phyloP scores from a whole-genome alignment of 2,888 invertebrate species.

The Dicyrtoma fusca region DNA sequence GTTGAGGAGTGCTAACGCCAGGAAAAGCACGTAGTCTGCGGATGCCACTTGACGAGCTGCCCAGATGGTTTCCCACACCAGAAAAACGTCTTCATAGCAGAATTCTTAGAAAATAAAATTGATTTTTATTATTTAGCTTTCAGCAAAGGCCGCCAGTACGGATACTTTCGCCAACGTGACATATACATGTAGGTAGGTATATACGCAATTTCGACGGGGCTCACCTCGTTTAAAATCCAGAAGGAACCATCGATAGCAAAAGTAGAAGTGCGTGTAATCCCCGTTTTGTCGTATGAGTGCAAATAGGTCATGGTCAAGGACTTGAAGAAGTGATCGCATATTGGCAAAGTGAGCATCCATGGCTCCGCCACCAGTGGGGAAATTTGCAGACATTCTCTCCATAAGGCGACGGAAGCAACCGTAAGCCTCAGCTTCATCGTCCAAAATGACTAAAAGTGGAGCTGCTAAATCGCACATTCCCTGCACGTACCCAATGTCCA shows the following conservation, averaged over 20 bases:
- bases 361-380: slow-evolving; percentile 83
- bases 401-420: slow-evolving; percentile 90
- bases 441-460: slow-evolving; percentile 86
- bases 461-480: slow-evolving; percentile 97
- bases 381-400: slow-evolving; percentile 88
- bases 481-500: slow-evolving; percentile 94
- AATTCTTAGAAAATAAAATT: slow-evolving; percentile 66
- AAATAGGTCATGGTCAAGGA: slow-evolving; percentile 89
- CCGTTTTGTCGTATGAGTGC: slow-evolving; percentile 93
- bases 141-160: background rate
- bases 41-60: slow-evolving; percentile 86
- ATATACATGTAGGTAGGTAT: too few species aligned
- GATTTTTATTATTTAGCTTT: background rate
- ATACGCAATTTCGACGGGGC: too few species aligned
- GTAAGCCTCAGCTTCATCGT: slow-evolving; percentile 88
- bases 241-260: slow-evolving; percentile 96
- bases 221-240: slow-evolving; percentile 87
- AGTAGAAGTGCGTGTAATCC: slow-evolving; percentile 96
- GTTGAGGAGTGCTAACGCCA: slow-evolving; percentile 87
- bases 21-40: slow-evolving; percentile 86
- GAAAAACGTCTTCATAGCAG: slow-evolving; percentile 87
- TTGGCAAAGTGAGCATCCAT: slow-evolving; percentile 97
- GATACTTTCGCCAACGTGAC: too few species aligned
- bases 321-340: slow-evolving; percentile 75
- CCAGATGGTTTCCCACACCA: slow-evolving; percentile 96